phyloP scores from a whole-genome alignment of 2,888 invertebrate species.

The Clanis bilineata region DNA sequence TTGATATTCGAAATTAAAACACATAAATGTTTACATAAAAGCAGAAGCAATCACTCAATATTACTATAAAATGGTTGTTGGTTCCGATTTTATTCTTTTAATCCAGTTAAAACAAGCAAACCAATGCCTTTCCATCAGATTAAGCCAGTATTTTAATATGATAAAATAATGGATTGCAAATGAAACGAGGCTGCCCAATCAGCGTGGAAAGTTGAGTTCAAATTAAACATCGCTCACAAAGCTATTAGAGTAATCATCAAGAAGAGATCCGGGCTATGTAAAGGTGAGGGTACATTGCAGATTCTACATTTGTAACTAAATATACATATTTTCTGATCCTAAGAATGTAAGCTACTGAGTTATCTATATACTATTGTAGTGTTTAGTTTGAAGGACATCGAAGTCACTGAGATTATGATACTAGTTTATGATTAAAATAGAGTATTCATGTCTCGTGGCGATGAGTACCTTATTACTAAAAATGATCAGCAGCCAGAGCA shows the following conservation, averaged over 20 bases:
- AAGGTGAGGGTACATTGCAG: background rate
- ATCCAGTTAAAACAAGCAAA: background rate
- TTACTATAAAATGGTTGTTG: background rate
- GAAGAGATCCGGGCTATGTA: background rate
- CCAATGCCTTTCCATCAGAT: background rate
- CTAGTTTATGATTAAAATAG: no score
- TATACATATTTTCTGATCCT: no score
- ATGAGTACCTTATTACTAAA: no score
- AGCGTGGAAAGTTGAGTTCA: constrained; percentile 4
- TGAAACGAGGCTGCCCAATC: background rate
- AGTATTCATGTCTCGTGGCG: no score
- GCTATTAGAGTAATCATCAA: constrained; percentile 11
- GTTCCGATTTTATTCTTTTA: background rate
- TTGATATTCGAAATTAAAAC: no score
- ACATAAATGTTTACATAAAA: no score
- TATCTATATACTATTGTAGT: no score
- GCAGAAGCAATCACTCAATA: no score
- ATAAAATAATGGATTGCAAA: constrained; percentile 3
- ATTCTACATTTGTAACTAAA: background rate
- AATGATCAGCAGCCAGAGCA: no score
- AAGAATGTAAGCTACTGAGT: no score
- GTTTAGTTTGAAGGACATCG: no score
- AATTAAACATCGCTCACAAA: constrained; percentile 12
- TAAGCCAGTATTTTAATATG: background rate
- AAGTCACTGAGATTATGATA: no score